Conservation (phyloP, 2,888 invertebrate species). For the Cylindroiulus punctatus region DNA sequence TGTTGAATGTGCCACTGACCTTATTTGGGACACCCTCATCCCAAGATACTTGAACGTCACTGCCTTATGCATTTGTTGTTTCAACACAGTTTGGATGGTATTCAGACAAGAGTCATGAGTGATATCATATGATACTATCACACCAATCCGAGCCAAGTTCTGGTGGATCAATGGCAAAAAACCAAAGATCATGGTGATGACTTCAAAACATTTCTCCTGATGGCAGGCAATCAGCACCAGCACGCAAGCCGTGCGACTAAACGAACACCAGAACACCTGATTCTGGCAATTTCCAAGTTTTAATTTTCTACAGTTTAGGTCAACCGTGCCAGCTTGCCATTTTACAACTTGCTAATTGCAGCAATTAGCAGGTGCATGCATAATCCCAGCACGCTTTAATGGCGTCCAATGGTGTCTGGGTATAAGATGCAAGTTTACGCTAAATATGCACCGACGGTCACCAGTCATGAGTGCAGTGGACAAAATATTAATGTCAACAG, state of each 20-base stretch:
- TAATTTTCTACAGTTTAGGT: neutral
- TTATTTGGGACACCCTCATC: too few relatives aligned
- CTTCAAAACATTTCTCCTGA: too few relatives aligned
- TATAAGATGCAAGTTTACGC: neutral
- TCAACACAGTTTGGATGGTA: too few relatives aligned
- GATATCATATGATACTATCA: too few relatives aligned
- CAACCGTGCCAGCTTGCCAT: neutral
- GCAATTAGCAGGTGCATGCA: slow-evolving; percentile 14
- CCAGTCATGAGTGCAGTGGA: neutral
- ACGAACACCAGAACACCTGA: neutral
- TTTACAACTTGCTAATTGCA: neutral
- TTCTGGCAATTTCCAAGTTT: too few relatives aligned
- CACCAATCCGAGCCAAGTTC: too few relatives aligned
- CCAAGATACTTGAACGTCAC: too few relatives aligned
- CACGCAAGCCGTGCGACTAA: neutral
- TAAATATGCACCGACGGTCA: slow-evolving; percentile 24
- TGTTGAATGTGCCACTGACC: too few relatives aligned
- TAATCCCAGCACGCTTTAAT: neutral
- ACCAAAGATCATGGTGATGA: too few relatives aligned
- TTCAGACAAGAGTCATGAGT: too few relatives aligned
- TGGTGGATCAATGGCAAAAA: too few relatives aligned
- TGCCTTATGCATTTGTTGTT: too few relatives aligned
- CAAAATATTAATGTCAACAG: slow-evolving; percentile 41
- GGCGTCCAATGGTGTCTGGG: neutral
- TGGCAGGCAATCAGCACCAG: neutral